Percentiles rank a stretch among this genome's conserved stretches.
Conservation (phyloP, 1,140 invertebrate genomes). For the Euura lappo region DNA sequence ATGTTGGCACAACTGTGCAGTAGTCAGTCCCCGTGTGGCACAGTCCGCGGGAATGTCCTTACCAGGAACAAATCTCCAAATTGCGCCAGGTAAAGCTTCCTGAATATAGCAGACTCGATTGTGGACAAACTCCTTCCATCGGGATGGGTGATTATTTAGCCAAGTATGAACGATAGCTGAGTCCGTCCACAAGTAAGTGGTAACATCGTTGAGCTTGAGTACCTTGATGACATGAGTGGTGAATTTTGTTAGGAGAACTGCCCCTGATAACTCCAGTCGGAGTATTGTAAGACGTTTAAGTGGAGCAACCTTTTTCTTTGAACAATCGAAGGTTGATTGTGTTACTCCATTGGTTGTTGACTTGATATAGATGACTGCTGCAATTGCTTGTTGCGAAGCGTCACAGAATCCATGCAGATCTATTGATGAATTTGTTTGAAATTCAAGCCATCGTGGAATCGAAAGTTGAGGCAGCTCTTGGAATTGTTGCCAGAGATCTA, state of each 20-base stretch:
- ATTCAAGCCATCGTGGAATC: background rate
- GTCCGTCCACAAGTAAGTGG: conserved; percentile 22
- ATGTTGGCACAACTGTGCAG: conserved; percentile 29
- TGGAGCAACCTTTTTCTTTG: conserved; percentile 39
- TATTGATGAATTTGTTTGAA: background rate
- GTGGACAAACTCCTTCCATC: conserved; percentile 41
- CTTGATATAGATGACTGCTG: conserved; percentile 27
- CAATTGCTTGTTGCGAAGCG: conserved; percentile 30
- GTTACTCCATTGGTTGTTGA: background rate
- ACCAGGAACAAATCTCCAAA: conserved; percentile 30
- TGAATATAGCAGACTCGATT: conserved; percentile 40
- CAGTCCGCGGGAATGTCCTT: conserved; percentile 40
- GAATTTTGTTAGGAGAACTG: conserved; percentile 26
- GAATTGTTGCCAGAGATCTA: conserved; percentile 10
- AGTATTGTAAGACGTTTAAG: conserved; percentile 38
- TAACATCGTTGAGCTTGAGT: background rate
- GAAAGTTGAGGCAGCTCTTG: background rate
- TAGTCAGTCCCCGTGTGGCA: conserved; percentile 32
- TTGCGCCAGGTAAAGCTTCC: conserved; percentile 18
- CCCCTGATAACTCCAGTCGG: conserved; percentile 35
- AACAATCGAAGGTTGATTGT: conserved; percentile 25
- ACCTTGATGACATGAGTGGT: conserved; percentile 11
- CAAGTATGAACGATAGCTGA: conserved; percentile 29
- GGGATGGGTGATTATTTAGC: conserved; percentile 33
- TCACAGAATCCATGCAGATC: conserved; percentile 34